Evolutionary conservation across 1,140 invertebrate genomes (phyloP), one percentile per base, ranked within the genome.

Genomic region (Bombyx mori): DNA sequence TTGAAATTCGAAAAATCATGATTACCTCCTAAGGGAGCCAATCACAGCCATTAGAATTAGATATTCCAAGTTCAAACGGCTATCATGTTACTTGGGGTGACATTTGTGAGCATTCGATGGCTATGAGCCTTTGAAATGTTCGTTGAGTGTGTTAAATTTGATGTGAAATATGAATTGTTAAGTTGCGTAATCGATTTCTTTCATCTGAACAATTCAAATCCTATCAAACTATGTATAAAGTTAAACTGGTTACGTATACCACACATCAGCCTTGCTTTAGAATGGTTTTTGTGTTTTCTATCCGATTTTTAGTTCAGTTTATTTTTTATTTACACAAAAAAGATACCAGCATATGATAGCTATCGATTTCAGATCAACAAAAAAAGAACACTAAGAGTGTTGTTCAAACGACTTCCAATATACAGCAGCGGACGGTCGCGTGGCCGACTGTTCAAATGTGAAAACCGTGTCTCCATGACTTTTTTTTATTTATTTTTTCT

Each of bases 21-120:
- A 86, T 86, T 86, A 73, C 77, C 74, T 82, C 83, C 80, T 79
- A 58, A 73, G 77, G 83, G 83, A 86, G 75, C 75, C 83, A 85
- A 83, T 86, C 77, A 80, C 73, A 63, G 73, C 74, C 72, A 82
- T 85, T 83, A 84, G 77, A 84, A 86, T 86, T 86, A 86, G 83
- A 84, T 82, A 79, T 84, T 81, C 72, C 68, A 72, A 71, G 68
- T 78, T 79, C 72, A 75, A 77, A 86, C 73, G 61, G 62, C 66
- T 77, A 84, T 83, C 77, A 57, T 69, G 68, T 84, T 79, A 73
- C 80, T 56, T 68, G 65, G 81, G 79, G 79, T 75, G 68, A 77
- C 68, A 77, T 62, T 69, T 70, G 62, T 65, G 54, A 65, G 26
- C 26, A 35, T 35, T 35, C 26, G 26, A 35, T 35, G 1, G 26